Conservation (phyloP, 92 coral and sea anemone species). For the Anthopleura xanthogrammica region DNA sequence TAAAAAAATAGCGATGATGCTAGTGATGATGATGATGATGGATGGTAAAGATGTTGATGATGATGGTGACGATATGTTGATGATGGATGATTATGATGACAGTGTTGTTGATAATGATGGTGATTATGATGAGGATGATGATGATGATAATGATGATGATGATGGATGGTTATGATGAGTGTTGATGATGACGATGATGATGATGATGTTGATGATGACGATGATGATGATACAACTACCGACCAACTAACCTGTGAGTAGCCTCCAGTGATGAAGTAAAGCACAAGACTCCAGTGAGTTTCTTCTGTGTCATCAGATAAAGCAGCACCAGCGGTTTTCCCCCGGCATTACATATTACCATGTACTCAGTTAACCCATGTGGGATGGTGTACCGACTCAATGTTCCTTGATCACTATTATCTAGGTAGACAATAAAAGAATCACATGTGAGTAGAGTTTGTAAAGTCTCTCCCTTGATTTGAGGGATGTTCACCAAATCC, state of each 20-base stretch:
- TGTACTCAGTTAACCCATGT: slow-evolving; percentile 76
- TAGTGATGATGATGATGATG: neutral
- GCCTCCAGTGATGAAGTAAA: slow-evolving; percentile 93
- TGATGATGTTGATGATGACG: neutral
- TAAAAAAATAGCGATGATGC: neutral
- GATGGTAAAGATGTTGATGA: neutral
- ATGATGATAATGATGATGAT: neutral
- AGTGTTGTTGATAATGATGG: neutral
- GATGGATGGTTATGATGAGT: neutral
- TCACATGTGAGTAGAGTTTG: too few species aligned
- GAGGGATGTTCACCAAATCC: too few species aligned
- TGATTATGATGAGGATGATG: neutral
- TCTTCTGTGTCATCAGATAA: slow-evolving; percentile 64
- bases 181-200: neutral
- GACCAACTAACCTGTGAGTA: slow-evolving; percentile 76
- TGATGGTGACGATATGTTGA: neutral
- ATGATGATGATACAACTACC: neutral
- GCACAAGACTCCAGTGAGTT: slow-evolving; percentile 73
- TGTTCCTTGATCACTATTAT: neutral
- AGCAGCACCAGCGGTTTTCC: slow-evolving; percentile 89
- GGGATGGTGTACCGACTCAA: slow-evolving; percentile 65
- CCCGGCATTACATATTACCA: slow-evolving; percentile 77
- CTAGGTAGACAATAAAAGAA: neutral
- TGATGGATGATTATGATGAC: neutral
- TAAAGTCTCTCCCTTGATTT: too few species aligned